Evolutionary conservation across 2,797 vertebrate genomes (phyloP).

Genomic region (Knipowitschia caucasica): DNA sequence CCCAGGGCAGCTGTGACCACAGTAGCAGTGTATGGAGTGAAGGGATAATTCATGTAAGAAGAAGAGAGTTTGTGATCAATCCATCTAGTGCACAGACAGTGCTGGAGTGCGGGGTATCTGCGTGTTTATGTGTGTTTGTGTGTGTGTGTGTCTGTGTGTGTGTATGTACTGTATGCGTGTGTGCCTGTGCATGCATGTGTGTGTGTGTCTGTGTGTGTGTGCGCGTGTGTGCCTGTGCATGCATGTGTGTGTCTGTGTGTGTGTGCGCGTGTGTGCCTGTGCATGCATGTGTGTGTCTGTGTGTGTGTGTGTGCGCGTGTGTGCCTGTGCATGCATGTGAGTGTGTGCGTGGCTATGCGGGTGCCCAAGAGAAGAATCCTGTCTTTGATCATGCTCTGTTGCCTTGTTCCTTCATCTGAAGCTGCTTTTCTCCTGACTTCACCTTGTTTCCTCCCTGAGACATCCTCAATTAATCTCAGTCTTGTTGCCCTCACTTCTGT

Average conservation of each 20-base stretch:
- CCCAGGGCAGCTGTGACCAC: too few relatives aligned
- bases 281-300: not conserved
- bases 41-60: too few relatives aligned
- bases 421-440: slow-evolving; percentile 32
- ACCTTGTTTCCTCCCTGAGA: slow-evolving; percentile 23
- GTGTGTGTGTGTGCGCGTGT: not conserved
- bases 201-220: not conserved
- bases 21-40: too few relatives aligned
- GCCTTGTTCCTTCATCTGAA: slow-evolving; percentile 26
- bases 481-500: slow-evolving; percentile 20
- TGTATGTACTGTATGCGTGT: too few relatives aligned
- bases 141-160: not conserved
- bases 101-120: too few relatives aligned
- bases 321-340: not conserved
- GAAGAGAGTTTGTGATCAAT: slow-evolving; percentile 23
- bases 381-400: slow-evolving; percentile 45
- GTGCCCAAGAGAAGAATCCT: slow-evolving; percentile 30
- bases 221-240: too few relatives aligned
- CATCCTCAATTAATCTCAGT: slow-evolving; percentile 38
- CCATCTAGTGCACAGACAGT: slow-evolving; percentile 23
- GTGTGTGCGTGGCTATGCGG: not conserved
- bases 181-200: not conserved
- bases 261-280: not conserved
- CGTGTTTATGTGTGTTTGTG: not conserved
- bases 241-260: not conserved